Evolutionary conservation across 2,797 vertebrate species (phyloP), one percentile per base, ranked within the genome.

Genomic region (Pelobates cultripes): DNA sequence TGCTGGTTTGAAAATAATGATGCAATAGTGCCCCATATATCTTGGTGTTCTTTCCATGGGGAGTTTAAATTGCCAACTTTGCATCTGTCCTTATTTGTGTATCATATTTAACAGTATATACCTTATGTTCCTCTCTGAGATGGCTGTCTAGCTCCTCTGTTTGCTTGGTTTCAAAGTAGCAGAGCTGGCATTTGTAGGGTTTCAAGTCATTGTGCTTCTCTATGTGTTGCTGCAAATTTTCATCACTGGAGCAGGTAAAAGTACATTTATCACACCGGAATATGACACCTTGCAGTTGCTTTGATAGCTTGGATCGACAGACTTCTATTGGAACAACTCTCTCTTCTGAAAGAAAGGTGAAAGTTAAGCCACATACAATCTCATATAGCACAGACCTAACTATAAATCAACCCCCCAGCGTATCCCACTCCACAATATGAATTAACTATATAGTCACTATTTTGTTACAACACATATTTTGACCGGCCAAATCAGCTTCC

Each of bases 251-350:
- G 94, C 98, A 99, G 84, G 97, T 99, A 92, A 99, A 99, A 86
- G 98, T 99, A 92, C 98, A 99, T 91, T 96, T 97, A 93, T 98
- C 97, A 89, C 98, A 99, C 84, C 96, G 96, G 90, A 99, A 99
- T 86, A 99, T 95, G 80, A 98, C 89, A 85, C 97, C 98, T 91
- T 97, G 95, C 88, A 99, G 95, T 92, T 99, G 97, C 87, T 96
- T 96, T 0, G 97, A 98, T 87, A 99, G 94, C 90, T 99, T 98
- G 87, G 98, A 99, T 87, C 96, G 97, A 89, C 96, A 98, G 86
- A 99, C 95, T 91, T 99, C 97, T 87, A 99, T 95, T 28, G 98
- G 98, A 86, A 96, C 97, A 47, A 99, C 96, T 0, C 98, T 95
- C 89, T 99, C 97, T 91, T 99, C 98, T 99, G 94, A 1, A 83